Evolutionary conservation across 2,113 vertebrate genomes (phyloP), one percentile per base, ranked within the genome.

Genomic region (Bujurquina vittata): DNA sequence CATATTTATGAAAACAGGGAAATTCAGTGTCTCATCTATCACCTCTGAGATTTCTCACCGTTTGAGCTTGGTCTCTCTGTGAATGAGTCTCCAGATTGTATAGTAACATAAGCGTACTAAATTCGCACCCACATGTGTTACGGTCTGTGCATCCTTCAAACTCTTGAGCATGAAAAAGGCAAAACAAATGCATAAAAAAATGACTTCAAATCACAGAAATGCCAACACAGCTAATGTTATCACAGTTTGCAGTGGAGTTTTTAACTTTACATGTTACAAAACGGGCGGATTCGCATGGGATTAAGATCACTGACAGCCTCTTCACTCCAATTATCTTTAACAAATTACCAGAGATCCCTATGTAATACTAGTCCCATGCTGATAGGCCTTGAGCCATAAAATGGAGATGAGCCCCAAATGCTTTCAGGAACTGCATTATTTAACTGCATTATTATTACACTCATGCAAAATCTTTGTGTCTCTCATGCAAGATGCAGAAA

Each of bases 401-500:
- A 55, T 55, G 54, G 54, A 55, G 54, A 33, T 37, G 33, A 62
- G 20, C 60, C 33, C 60, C 18, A 37, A 62, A 62, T 62, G 31
- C 60, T 37, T 62, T n/a, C 18, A 37, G 60, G 35, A 69, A 18
- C 40, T 69, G 49, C 63, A 69, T 20, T 1, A 69, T 49, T 49
- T 49, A 11, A 43, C 40, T 12, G 40, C 12, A 14, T 12, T 43
- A 7, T 43, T 43, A 12, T 43, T 35, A 22, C 29, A 10, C 15
- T 55, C 4, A 0, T 17, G 22, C 22, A 72, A 5, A 60, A 2
- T 7, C 22, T 15, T 63, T 73, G 15, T 81, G 54, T 87, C 14
- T 83, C 11, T 26, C 1, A 69, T 35, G n/a, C 31, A 17, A 92
- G 90, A 91, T 3, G 87, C 58, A 61, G 89, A 91, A 14, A 43